phyloP scores from a whole-genome alignment of 2,113 vertebrate genomes.

The Prietella phreatophila region DNA sequence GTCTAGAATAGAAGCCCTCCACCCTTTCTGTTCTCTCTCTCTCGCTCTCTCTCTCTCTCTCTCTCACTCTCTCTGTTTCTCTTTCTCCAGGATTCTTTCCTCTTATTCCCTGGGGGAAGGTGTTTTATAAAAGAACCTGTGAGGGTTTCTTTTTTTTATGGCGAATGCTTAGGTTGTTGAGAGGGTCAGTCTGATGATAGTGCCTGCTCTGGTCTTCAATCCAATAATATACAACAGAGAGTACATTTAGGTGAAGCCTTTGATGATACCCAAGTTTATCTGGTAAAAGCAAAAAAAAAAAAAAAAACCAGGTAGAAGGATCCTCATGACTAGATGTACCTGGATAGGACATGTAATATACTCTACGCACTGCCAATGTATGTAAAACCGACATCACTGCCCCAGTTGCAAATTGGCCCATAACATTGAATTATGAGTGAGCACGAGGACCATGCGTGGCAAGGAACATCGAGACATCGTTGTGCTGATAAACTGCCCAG shows the following conservation, averaged over 20 bases:
- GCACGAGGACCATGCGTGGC: slow-evolving; percentile 67
- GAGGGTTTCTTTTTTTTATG: slow-evolving; percentile 10
- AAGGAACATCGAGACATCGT: slow-evolving; percentile 58
- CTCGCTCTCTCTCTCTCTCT: slow-evolving; percentile 24
- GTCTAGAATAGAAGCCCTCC: slow-evolving; percentile 64
- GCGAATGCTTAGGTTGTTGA: slow-evolving; percentile 45
- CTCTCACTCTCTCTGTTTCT: slow-evolving; percentile 25
- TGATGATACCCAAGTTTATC: slow-evolving; percentile 47
- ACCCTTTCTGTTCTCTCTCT: slow-evolving; percentile 31
- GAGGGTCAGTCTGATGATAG: slow-evolving; percentile 64
- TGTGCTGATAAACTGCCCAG: slow-evolving; percentile 76
- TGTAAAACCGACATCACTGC: slow-evolving; percentile 58
- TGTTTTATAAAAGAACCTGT: slow-evolving; percentile 56
- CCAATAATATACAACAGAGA: not conserved
- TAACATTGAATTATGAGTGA: slow-evolving; percentile 78
- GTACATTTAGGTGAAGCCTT: not conserved
- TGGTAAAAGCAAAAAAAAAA: not conserved
- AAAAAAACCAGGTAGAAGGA: not conserved
- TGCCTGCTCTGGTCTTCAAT: not conserved
- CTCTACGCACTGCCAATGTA: slow-evolving; percentile 26
- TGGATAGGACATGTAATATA: slow-evolving; percentile 21
- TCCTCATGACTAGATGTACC: not conserved
- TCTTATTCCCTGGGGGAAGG: slow-evolving; percentile 50
- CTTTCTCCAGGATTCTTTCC: slow-evolving; percentile 19
- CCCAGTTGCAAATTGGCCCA: slow-evolving; percentile 71